Evolutionary conservation across 1,140 invertebrate species (phyloP), one percentile per base, ranked within the genome.

Genomic region (Drosophila ohnishii): DNA sequence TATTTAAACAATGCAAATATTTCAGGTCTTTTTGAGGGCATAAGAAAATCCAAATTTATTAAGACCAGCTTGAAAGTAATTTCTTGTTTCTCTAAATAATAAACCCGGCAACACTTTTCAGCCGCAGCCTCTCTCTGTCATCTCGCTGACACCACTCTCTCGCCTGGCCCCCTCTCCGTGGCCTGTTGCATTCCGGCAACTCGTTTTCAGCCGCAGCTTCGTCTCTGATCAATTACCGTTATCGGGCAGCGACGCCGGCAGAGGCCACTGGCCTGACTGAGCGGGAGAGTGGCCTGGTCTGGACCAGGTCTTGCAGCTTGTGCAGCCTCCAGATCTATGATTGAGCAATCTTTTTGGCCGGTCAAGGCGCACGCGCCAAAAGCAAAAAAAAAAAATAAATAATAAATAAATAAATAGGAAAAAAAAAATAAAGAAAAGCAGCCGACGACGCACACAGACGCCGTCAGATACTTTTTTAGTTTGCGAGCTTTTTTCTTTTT

Each of bases 161-260:
- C 22, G 35, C 30, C 16, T 35, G 47, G 47, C 48, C 25, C 16
- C 13, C n/a, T 39, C 57, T 50, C 32, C 19, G 32, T 9, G 45
- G 37, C 63, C 69, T 75, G 82, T 64, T 69, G 80, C 80, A 85
- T 87, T 85, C 83, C 79, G 83, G 60, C 62, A 82, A 87, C 83
- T 72, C 70, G 82, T 87, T 85, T 85, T 76, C 57, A 80, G 67
- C 50, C 63, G 57, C 61, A 55, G 51, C 66, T 59, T 66, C 45
- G 75, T 32, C 77, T 60, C 69, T 48, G 69, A 71, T 72, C 73
- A 65, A 74, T 85, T 84, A 84, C 82, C 82, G 82, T 85, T 85
- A 85, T 78, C 78, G 73, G 65, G 50, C 75, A 80, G 77, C 58
- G 63, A 62, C 34, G 53, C 59, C 57, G 50, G 30, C 35, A 55